These are phyloP conservation scores for Dascyllus trimaculatus DNA, from an alignment of 2,113 vertebrate genomes.

Conservation along the genomic window DNA sequence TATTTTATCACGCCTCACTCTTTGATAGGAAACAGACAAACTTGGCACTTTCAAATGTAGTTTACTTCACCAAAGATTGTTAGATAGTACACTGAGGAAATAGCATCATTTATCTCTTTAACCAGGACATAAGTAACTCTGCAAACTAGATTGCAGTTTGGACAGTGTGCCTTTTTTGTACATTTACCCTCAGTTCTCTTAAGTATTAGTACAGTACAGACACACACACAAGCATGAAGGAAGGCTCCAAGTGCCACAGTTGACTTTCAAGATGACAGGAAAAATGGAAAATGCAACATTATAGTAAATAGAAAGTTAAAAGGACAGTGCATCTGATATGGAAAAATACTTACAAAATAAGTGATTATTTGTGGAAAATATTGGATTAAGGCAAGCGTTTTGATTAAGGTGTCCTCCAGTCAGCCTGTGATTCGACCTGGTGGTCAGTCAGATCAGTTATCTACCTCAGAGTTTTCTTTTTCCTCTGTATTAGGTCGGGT, in stretches of 20 bases:
- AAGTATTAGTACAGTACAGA: constrained; percentile 88
- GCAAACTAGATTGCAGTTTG: constrained; percentile 93
- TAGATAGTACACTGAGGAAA: constrained; percentile 88
- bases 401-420: constrained; percentile 92
- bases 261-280: constrained; percentile 88
- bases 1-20: constrained; percentile 87
- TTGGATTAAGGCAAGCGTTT: constrained; percentile 86
- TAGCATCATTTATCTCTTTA: constrained; percentile 88
- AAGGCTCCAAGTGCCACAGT: constrained; percentile 94
- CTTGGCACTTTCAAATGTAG: constrained; percentile 94
- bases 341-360: constrained; percentile 82
- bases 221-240: constrained; percentile 92
- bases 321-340: constrained; percentile 81
- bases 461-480: constrained; percentile 98
- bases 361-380: constrained; percentile 83
- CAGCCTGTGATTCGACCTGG: constrained; percentile 94
- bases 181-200: constrained; percentile 90
- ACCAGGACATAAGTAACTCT: constrained; percentile 89
- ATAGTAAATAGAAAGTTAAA: constrained; percentile 63
- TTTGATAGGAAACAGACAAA: constrained; percentile 90
- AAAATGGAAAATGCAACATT: constrained; percentile 83
- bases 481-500: constrained; percentile 94
- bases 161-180: constrained; percentile 99
- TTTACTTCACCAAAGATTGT: constrained; percentile 97
- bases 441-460: constrained; percentile 96